Conservation (phyloP, 35 echinoderm and acorn worm species). For the Amphiura filiformis region DNA sequence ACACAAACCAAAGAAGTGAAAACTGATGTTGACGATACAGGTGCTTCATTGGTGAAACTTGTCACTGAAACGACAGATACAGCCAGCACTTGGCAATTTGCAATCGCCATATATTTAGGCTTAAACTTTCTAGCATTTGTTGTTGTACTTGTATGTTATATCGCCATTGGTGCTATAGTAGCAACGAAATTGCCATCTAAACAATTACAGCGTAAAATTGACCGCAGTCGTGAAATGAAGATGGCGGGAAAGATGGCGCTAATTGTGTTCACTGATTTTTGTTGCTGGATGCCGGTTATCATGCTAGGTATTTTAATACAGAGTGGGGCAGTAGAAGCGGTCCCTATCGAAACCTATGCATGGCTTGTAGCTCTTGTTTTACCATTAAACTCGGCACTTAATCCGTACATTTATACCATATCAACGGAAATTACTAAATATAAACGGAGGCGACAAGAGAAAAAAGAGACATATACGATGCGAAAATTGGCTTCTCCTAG, state of each 20-base stretch:
- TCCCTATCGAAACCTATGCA: conserved; percentile 42
- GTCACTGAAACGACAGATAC: conserved; percentile 20
- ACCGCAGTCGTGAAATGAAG: conserved; percentile 32
- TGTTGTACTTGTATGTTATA: conserved; percentile 35
- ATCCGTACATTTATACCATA: conserved; percentile 79
- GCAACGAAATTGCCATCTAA: not conserved
- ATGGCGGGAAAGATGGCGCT: conserved; percentile 61
- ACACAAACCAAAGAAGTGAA: not conserved
- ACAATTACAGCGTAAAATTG: conserved; percentile 1
- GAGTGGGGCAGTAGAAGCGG: conserved; percentile 2
- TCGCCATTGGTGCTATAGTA: conserved; percentile 27
- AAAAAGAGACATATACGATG: not conserved
- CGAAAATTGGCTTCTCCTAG: no score
- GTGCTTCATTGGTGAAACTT: not conserved
- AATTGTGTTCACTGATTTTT: conserved; percentile 45
- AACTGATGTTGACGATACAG: not conserved
- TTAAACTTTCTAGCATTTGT: conserved; percentile 36
- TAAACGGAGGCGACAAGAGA: not conserved
- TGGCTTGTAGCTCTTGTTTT: conserved; percentile 78
- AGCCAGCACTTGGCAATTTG: conserved; percentile 21
- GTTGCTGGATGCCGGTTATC: conserved; percentile 57
- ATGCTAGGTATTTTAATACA: conserved; percentile 46
- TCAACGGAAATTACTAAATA: not conserved
- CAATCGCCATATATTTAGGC: conserved; percentile 42
- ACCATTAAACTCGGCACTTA: conserved; percentile 81